Evolutionary conservation across 2,113 vertebrate genomes (phyloP).

Genomic region (Dasypus novemcinctus): DNA sequence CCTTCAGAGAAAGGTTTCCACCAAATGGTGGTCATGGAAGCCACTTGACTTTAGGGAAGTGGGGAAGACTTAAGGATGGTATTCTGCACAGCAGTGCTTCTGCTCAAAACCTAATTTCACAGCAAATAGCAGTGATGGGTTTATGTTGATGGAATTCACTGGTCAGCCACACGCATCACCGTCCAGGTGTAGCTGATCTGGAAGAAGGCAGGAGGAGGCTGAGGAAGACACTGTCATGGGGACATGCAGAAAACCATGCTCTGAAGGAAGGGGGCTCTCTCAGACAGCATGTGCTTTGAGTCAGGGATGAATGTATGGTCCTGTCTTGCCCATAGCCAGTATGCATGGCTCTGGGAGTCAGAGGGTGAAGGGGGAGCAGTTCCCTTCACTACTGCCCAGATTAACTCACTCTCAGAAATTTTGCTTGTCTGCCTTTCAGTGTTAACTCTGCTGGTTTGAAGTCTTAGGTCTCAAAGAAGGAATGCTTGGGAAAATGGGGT

Average conservation of each 20-base stretch:
- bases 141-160: too few species aligned
- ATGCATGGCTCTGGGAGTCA: not conserved
- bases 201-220: accelerated
- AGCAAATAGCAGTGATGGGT: too few species aligned
- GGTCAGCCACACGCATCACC: accelerated
- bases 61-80: accelerated
- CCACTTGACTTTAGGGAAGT: too few species aligned
- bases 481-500: not conserved
- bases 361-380: not conserved
- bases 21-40: not conserved
- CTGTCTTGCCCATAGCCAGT: not conserved
- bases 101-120: accelerated
- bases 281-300: too few species aligned
- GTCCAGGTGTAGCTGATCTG: accelerated
- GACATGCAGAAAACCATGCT: accelerated
- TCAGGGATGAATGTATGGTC: accelerated
- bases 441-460: not conserved
- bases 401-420: too few species aligned
- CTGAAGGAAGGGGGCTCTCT: not conserved
- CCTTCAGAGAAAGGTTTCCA: not conserved
- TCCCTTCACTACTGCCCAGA: not conserved
- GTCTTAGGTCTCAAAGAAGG: not conserved
- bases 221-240: accelerated
- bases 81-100: not conserved
- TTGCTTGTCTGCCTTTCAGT: not conserved